Percentiles rank a stretch among this genome's conserved stretches.
Evolutionary conservation across 2,888 invertebrate genomes (phyloP).

Genomic region (Malacosoma neustria): DNA sequence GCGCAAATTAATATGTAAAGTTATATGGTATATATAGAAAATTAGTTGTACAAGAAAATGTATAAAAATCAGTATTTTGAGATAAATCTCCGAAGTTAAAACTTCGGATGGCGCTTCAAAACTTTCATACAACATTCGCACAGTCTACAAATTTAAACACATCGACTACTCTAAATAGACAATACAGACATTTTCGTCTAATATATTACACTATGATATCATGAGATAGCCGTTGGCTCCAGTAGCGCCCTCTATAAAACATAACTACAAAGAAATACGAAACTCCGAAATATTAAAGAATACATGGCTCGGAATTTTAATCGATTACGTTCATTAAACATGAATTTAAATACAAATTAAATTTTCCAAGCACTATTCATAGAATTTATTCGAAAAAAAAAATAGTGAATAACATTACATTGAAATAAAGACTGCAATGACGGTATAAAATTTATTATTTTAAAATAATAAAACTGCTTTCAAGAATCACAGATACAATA

Average conservation of each 20-base stretch:
- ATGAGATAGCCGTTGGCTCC: slow-evolving; percentile 34
- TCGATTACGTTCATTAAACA: too few species aligned
- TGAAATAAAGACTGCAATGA: slow-evolving; percentile 9
- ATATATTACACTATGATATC: slow-evolving; percentile 28
- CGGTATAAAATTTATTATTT: slow-evolving; percentile 19
- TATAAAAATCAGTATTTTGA: too few species aligned
- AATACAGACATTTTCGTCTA: not conserved
- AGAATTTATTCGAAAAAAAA: too few species aligned
- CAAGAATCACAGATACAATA: slow-evolving; percentile 60
- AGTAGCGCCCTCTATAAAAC: slow-evolving; percentile 16
- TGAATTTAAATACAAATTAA: too few species aligned
- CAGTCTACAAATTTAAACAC: slow-evolving; percentile 4
- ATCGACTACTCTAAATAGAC: not conserved
- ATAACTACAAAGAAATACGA: slow-evolving; percentile 17
- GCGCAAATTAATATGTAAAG: too few species aligned
- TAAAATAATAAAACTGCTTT: slow-evolving; percentile 39
- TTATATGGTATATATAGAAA: too few species aligned
- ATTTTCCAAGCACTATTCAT: too few species aligned
- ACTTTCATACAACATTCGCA: not conserved
- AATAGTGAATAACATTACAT: too few species aligned
- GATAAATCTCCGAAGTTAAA: not conserved
- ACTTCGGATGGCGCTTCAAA: not conserved
- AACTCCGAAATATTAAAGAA: slow-evolving; percentile 27
- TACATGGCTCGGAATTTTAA: slow-evolving; percentile 49
- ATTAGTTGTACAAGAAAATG: too few species aligned